Conservation (phyloP, 2,888 invertebrate species). For the Argyra leucocephala region DNA sequence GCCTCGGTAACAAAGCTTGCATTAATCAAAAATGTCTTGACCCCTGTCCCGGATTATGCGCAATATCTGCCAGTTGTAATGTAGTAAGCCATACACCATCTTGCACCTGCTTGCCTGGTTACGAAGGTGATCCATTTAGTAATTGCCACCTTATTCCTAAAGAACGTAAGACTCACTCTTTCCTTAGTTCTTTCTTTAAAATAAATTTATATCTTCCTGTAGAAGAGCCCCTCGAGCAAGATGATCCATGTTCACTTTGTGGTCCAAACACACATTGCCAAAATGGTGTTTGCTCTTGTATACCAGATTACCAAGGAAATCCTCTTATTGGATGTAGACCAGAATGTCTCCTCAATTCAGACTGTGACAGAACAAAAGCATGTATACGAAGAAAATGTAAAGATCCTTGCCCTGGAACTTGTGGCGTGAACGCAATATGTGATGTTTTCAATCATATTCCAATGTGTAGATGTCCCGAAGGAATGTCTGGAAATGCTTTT, state of each 20-base stretch:
- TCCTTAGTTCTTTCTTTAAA: constrained; percentile 23
- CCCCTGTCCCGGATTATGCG: constrained; percentile 62
- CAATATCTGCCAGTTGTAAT: constrained; percentile 57
- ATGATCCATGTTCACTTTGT: too few species aligned
- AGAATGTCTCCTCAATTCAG: constrained; percentile 67
- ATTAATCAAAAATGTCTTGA: constrained; percentile 62
- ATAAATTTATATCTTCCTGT: constrained; percentile 48
- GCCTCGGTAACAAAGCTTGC: constrained; percentile 56
- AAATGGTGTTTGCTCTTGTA: too few species aligned
- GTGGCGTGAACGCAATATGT: constrained; percentile 66
- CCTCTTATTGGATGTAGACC: constrained; percentile 70
- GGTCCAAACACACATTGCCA: too few species aligned
- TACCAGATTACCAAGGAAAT: constrained; percentile 48
- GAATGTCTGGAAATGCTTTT: constrained; percentile 67
- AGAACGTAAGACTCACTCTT: constrained; percentile 36
- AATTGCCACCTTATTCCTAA: constrained; percentile 45
- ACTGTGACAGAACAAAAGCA: constrained; percentile 60
- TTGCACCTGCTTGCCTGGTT: constrained; percentile 48
- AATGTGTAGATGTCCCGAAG: constrained; percentile 61
- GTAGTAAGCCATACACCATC: constrained; percentile 62
- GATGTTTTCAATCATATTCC: constrained; percentile 68
- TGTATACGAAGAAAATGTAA: constrained; percentile 64
- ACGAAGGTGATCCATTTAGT: constrained; percentile 54
- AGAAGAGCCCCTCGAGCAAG: constrained; percentile 29
- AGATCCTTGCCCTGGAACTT: constrained; percentile 70